Conservation (phyloP, 92 coral and sea anemone genomes). For the Hydrozoanthus gracilis region DNA sequence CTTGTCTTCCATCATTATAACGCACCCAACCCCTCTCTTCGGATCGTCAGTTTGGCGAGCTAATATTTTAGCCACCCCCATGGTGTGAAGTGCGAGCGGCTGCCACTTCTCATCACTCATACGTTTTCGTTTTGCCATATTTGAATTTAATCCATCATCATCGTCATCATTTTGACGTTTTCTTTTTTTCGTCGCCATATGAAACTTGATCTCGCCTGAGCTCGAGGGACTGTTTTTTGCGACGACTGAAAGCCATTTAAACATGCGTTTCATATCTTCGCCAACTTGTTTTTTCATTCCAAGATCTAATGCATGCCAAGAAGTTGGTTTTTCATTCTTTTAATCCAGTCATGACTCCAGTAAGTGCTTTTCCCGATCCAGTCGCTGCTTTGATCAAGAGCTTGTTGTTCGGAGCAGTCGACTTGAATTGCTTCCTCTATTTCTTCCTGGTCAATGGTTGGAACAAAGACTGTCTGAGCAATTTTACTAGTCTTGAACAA, state of each 20-base stretch:
- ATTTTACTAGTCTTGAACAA: conserved; percentile 68
- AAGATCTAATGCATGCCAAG: conserved; percentile 71
- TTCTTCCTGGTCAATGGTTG: conserved; percentile 41
- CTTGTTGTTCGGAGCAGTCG: no score
- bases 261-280: conserved; percentile 45
- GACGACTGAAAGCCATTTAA: conserved; percentile 79
- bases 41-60: conserved; percentile 90
- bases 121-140: background rate
- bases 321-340: conserved; percentile 20
- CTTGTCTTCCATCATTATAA: conserved; percentile 58
- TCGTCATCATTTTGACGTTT: conserved; percentile 8
- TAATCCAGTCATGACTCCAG: conserved; percentile 50
- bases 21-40: conserved; percentile 86
- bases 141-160: background rate
- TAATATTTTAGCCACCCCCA: conserved; percentile 72
- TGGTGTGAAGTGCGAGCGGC: conserved; percentile 59
- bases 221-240: no score
- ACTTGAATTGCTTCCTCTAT: no score
- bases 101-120: conserved; percentile 20
- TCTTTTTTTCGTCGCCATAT: no score
- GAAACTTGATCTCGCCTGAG: background rate
- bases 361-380: background rate
- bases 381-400: background rate
- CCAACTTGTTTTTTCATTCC: conserved; percentile 50
- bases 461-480: conserved; percentile 64